phyloP scores from a whole-genome alignment of 2,797 vertebrate genomes.

The Poeciliopsis gracilis region DNA sequence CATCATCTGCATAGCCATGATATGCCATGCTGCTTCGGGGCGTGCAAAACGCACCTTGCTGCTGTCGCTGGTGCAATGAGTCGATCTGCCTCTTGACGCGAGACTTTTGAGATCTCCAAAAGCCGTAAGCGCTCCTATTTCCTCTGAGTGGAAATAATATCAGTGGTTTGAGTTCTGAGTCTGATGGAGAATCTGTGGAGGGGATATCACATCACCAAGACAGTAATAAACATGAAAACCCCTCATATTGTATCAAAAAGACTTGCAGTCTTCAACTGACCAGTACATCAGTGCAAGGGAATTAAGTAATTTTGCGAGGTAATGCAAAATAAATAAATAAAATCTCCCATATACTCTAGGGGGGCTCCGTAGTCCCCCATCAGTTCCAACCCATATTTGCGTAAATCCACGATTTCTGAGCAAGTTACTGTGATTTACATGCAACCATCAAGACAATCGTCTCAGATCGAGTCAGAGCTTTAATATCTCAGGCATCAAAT shows the following conservation, averaged over 20 bases:
- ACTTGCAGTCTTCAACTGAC: too few relatives aligned
- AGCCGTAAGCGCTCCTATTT: not conserved
- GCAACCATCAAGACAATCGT: not conserved
- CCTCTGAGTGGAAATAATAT: not conserved
- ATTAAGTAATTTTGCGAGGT: too few relatives aligned
- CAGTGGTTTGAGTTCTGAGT: not conserved
- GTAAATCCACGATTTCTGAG: not conserved
- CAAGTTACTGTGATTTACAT: not conserved
- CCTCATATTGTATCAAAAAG: too few relatives aligned
- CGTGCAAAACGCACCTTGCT: conserved; percentile 10
- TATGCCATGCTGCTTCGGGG: conserved; percentile 20
- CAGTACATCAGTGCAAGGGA: too few relatives aligned
- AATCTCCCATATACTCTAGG: too few relatives aligned
- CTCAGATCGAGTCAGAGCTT: not conserved
- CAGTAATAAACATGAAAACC: too few relatives aligned
- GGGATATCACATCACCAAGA: too few relatives aligned
- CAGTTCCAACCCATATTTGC: not conserved
- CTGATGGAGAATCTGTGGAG: not conserved
- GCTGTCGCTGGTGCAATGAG: conserved; percentile 43
- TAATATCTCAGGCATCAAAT: not conserved
- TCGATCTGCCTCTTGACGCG: conserved; percentile 47
- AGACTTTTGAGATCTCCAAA: conserved; percentile 37
- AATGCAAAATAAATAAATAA: too few relatives aligned
- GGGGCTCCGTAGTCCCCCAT: too few relatives aligned
- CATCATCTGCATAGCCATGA: conserved; percentile 52